phyloP scores from a whole-genome alignment of 2,888 invertebrate genomes.

The Lepeophtheirus nordmannii region DNA sequence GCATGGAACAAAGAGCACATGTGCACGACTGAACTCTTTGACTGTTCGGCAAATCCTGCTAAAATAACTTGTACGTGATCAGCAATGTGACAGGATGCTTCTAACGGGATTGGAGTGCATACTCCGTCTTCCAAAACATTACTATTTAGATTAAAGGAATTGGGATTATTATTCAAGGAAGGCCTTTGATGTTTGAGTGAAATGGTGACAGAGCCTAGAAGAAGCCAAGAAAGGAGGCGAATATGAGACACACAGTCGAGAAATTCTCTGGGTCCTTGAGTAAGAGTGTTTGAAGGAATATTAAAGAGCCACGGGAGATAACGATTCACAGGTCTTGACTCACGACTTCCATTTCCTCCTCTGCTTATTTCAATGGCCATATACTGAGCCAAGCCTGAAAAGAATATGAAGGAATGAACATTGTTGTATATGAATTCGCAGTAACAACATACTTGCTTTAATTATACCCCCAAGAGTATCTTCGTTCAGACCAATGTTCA shows the following conservation, averaged over 20 bases:
- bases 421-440: not conserved
- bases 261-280: constrained; percentile 67
- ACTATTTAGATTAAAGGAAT: constrained; percentile 26
- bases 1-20: constrained; percentile 94
- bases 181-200: not conserved
- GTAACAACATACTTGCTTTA: constrained; percentile 48
- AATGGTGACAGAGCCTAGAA: constrained; percentile 69
- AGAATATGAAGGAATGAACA: not conserved
- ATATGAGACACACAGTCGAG: constrained; percentile 89
- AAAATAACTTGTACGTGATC: constrained; percentile 86
- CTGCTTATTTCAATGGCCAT: constrained; percentile 81
- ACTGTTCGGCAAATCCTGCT: constrained; percentile 89
- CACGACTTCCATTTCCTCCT: constrained; percentile 45
- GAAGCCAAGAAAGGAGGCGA: constrained; percentile 81
- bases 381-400: constrained; percentile 33
- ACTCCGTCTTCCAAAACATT: constrained; percentile 18
- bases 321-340: constrained; percentile 59
- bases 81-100: constrained; percentile 87
- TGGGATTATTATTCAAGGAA: not conserved
- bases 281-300: constrained; percentile 39
- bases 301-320: constrained; percentile 82
- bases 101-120: constrained; percentile 78
- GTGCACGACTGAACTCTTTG: constrained; percentile 74
- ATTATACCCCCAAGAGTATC: constrained; percentile 90
- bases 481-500: constrained; percentile 56